Base-by-base conservation (phyloP, 1,140 invertebrate species). In the Danaus melanippus region DNA sequence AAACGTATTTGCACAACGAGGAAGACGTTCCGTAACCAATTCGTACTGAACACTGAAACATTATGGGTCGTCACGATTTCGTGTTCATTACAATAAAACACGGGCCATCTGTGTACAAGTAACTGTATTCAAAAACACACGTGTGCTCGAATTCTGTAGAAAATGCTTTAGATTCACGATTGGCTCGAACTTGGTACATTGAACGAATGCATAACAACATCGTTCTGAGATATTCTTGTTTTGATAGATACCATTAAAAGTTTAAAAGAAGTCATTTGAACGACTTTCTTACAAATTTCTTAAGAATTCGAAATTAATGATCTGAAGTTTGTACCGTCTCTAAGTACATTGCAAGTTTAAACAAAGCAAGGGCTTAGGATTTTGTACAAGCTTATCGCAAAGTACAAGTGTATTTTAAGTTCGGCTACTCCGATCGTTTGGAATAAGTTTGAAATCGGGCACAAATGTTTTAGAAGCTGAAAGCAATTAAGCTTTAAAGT, bases 31-130 rank as follows among this genome's bases (percentile, higher is more conserved):
- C 55, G 56, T 60, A 52, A 62, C 62, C 42, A 58, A 59, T 62
- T 41, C 44, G 45, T 53, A 52, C 46, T 45, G 49, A 48, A 56
- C 50, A 56, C 53, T 55, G 46, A 58, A 53, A 58, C 56, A 58
- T 55, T 55, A 55, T 55, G 45, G 46, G 43, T 46, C 47, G 72
- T 79, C 78, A 81, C 78, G 78, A 77, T 67, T 62, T 72, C 71
- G 63, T 76, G 74, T 63, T 58, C 50, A 41, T 47, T 46, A 53
- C 53, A 62, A 66, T 71, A 62, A 64, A 67, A 64, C 60, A 62
- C 46, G 52, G 54, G 46, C 44, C 54, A 63, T 66, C 58, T 60
- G 50, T 60, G 50, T 12, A 47, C 41, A 53, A 39, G 48, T 56
- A 49, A 51, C 56, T 50, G 48, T 53, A 53, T 46, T 64, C 42